Evolutionary conservation across 2,888 invertebrate genomes (phyloP), one percentile per base, ranked within the genome.

Genomic region (Helleia helle): DNA sequence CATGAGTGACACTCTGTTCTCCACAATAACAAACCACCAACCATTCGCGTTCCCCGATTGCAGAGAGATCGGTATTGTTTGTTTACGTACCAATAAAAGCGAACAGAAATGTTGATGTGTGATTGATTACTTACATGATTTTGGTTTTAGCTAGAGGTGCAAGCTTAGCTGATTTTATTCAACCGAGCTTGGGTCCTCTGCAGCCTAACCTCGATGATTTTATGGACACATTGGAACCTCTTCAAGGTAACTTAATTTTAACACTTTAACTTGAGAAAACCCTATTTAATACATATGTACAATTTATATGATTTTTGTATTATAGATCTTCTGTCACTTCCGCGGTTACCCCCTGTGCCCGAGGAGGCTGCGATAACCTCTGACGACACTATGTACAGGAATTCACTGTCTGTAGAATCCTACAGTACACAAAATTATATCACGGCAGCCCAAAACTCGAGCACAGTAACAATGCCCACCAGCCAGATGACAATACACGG

Each of bases 41-140:
- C 96, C 97, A 4, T 96, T 97, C 83, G 93, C 94, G 49, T 99
- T 99, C 81, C 99, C 99, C 7, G 97, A 98, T 85, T 93, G 96
- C 40, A 89, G 96, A 80, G 99, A 99, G 87, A 95, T 98, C 56
- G 94, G 97, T 97, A 87, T 83, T 53, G 29, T 37, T 31, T 38
- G 43, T 36, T 42, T 41, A 27, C 40, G 38, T 36, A 44, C 41
- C 44, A 40, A 18, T 31, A 13, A 17, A 28, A 42, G 31, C 38
- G 29, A 36, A 26, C 40, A 37, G 30, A 27, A 31, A 14, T 27
- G 18, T 39, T 37, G 28, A 36, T 36, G 30, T 36, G 18, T 14
- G 12, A 17, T 44, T 24, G 7, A n/a, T 42, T 43, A 44, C 40
- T 22, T 29, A 24, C 42, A 47, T 50, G 36, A 34, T 54, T 47